Percentiles rank a stretch among this genome's conserved stretches.
These are phyloP conservation scores for Drosophila macrospina DNA, from an alignment of 2,888 invertebrate species.

Conservation along the genomic window DNA sequence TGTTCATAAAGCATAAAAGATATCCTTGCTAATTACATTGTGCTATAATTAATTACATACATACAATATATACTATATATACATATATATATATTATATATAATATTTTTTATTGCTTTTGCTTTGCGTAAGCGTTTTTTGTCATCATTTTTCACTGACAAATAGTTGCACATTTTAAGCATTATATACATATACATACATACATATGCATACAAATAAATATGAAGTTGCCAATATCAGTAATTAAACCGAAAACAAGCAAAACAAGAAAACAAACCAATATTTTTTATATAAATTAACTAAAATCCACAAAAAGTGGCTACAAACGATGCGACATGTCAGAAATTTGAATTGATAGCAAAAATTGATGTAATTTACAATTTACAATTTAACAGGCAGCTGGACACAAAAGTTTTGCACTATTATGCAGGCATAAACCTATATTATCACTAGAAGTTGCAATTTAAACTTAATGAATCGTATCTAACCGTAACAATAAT, in stretches of 20 bases:
- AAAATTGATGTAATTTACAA: conserved; percentile 40
- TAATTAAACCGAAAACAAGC: conserved; percentile 65
- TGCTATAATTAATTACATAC: conserved; percentile 53
- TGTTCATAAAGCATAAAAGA: conserved; percentile 44
- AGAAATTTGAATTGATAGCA: conserved; percentile 40
- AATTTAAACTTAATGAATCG: conserved; percentile 18
- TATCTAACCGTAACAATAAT: conserved; percentile 28
- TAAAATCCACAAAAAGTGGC: conserved; percentile 55
- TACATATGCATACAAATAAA: conserved; percentile 55
- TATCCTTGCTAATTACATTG: conserved; percentile 56
- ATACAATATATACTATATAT: conserved; percentile 21
- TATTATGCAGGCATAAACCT: conserved; percentile 32
- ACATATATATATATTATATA: conserved; percentile 15
- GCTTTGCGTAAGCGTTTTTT: conserved; percentile 45
- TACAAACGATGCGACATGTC: conserved; percentile 30
- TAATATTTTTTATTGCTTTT: conserved; percentile 62
- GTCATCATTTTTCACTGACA: conserved; percentile 47
- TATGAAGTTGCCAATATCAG: conserved; percentile 75
- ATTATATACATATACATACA: conserved; percentile 59
- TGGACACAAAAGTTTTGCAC: conserved; percentile 42
- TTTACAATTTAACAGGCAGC: conserved; percentile 34
- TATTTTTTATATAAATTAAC: conserved; percentile 66
- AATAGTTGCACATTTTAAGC: conserved; percentile 57
- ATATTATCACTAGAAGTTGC: conserved; percentile 28
- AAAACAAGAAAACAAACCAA: conserved; percentile 29